Evolutionary conservation across 2,797 vertebrate genomes (phyloP).

Genomic region (Brachymystax lenok): DNA sequence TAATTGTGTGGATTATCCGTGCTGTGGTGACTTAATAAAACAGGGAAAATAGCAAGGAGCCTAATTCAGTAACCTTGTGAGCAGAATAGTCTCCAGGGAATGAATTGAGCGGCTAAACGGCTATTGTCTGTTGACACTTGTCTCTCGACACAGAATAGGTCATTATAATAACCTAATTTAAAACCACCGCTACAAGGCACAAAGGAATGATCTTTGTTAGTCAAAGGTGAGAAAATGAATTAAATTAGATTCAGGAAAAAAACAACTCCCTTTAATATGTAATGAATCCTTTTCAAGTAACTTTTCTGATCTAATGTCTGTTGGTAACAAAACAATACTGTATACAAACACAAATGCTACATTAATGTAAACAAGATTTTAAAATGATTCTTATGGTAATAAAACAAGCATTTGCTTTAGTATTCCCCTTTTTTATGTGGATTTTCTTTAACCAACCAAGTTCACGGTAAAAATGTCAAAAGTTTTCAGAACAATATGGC

Average conservation of each 20-base stretch:
- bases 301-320: conserved; percentile 74
- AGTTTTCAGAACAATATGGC: conserved; percentile 76
- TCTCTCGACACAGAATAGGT: not conserved
- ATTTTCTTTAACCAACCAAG: conserved; percentile 54
- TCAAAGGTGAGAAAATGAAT: not conserved
- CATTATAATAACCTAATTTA: not conserved
- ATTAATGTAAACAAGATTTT: conserved; percentile 83
- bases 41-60: not conserved
- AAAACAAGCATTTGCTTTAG: conserved; percentile 75
- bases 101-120: not conserved
- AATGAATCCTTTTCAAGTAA: conserved; percentile 81
- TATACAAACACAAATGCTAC: conserved; percentile 84
- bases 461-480: conserved; percentile 64
- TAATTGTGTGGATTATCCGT: no score
- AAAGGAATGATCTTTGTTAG: not conserved
- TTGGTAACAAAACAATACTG: conserved; percentile 83
- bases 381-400: conserved; percentile 79
- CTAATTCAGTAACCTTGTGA: not conserved
- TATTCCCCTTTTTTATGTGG: conserved; percentile 66
- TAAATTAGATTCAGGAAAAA: conserved; percentile 45
- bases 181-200: not conserved
- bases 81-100: not conserved
- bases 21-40: no score
- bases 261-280: conserved; percentile 81
- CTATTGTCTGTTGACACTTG: not conserved